Evolutionary conservation across 2,797 vertebrate genomes (phyloP), one percentile per base, ranked within the genome.

Genomic region (Danio tinwini): DNA sequence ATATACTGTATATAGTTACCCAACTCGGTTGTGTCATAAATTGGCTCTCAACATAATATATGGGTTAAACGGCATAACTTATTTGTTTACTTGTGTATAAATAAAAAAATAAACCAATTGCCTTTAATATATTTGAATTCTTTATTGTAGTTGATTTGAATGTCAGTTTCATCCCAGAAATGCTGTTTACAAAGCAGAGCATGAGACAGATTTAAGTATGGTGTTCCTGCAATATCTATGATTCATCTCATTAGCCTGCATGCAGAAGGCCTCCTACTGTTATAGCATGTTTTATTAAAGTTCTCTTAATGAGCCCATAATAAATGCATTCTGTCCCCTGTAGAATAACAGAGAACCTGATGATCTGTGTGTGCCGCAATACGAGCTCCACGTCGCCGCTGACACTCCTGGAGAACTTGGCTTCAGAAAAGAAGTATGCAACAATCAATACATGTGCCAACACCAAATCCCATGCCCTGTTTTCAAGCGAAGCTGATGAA

Each of bases 311-410:
- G 74, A 76, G 69, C 50, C 55, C 53, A 29, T 81, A 77, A 49
- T 39, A 37, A 61, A 65, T 74, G 17, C 17, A 6, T 37, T 59
- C 50, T 68, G 42, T 82, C 16, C 63, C 87, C 50, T 86, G 74
- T 92, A 98, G 97, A 82, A 93, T 96, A 88, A 85, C 92, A 80
- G 92, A 89, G 88, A 90, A 89, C 75, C 86, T 98, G 87, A 85
- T 96, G 86, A 86, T 1, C 0, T 94, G 91, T 81, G 59, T 95
- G 70, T 88, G 79, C 64, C 84, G 80, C 83, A 83, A 85, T 58
- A 87, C 90, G 68, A 85, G 78, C 83, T 91, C 86, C 83, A 90
- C 44, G 50, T 69, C n/a, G 1, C 94, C 93, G 1, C 90, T 95
- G 84, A 78, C 81, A 19, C 86, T 96, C 79, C 88, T 96, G 50